Evolutionary conservation across 2,113 vertebrate species (phyloP), one percentile per base, ranked within the genome.

Genomic region (Myodes glareolus): DNA sequence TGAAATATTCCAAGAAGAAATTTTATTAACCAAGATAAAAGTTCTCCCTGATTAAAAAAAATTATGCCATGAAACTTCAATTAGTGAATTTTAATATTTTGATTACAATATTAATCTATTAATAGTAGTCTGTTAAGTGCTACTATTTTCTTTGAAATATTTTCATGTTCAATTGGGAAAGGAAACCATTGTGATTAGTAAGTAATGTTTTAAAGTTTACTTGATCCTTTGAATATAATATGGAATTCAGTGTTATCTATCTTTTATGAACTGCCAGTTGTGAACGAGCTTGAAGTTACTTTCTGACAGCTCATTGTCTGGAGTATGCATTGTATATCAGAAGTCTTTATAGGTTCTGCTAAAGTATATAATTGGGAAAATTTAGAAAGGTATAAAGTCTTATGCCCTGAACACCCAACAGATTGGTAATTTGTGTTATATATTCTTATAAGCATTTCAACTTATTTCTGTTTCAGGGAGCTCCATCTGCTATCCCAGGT

Each of bases 381-480:
- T 70, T 84, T 33, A 50, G 33, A 58, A 81, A 93, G 29, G 4
- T 27, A 25, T 9, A 42, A 68, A 27, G 76, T 89, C 50, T 89
- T 94, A 73, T 88, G 36, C 4, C 21, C 55, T 23, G 78, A 8
- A 84, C 47, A 33, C 78, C 31, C 72, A 82, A 36, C 2, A 29
- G 14, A 76, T 58, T 47, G 8, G 92, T 77, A 75, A 8, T 90
- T 90, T 86, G 9, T 97, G 17, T 27, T 90, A 7, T 93, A n/a
- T 93, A 94, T 84, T 93, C 23, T 75, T 73, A 1, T 36, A 61
- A 84, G 12, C 29, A 61, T 84, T 94, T 92, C 63, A 92, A 68
- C n/a, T 85, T 77, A 17, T 90, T 85, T 84, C 12, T 82, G 33
- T 97, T 97, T 91, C 61, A 98, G 97, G 94, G 58, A 36, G 23